Conservation (phyloP, 2,888 invertebrate species). For the Drosophila pseudotakahashii region DNA sequence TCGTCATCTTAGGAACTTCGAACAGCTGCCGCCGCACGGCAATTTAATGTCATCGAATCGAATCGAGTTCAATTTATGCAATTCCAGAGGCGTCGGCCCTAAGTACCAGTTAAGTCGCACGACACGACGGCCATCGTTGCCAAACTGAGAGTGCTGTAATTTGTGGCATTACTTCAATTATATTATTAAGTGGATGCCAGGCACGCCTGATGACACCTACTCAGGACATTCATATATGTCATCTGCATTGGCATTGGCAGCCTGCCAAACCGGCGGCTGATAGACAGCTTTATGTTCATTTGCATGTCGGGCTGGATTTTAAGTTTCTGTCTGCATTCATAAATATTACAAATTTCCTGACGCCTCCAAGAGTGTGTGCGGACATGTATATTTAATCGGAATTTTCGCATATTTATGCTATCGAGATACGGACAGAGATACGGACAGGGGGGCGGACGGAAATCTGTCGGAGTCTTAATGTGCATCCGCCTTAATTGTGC, state of each 20-base stretch:
- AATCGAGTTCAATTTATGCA: slow-evolving; percentile 36
- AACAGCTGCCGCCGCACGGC: slow-evolving; percentile 1
- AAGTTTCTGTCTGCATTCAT: slow-evolving; percentile 44
- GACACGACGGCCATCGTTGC: slow-evolving; percentile 10
- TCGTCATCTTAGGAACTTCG: slow-evolving; percentile 16
- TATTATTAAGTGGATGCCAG: slow-evolving; percentile 48
- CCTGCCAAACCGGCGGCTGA: slow-evolving; percentile 23
- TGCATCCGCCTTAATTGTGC: slow-evolving; percentile 34
- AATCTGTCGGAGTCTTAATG: slow-evolving; percentile 21
- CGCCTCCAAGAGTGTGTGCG: slow-evolving; percentile 33
- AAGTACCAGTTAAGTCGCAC: slow-evolving; percentile 31
- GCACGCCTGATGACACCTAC: slow-evolving; percentile 30
- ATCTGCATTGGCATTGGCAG: slow-evolving; percentile 39
- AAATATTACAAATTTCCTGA: slow-evolving; percentile 50
- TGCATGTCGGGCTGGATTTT: slow-evolving; percentile 38
- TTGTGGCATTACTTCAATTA: slow-evolving; percentile 62
- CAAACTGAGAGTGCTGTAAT: slow-evolving; percentile 40
- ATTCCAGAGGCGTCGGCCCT: slow-evolving; percentile 13
- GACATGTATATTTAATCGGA: slow-evolving; percentile 42
- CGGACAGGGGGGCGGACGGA: neutral
- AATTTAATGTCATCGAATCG: slow-evolving; percentile 45
- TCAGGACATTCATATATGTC: slow-evolving; percentile 35
- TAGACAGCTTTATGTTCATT: slow-evolving; percentile 34
- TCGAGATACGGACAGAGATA: slow-evolving; percentile 4
- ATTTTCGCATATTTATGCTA: slow-evolving; percentile 47